These are phyloP conservation scores for Pteria penguin DNA, from an alignment of 2,888 invertebrate genomes.

Conservation along the genomic window DNA sequence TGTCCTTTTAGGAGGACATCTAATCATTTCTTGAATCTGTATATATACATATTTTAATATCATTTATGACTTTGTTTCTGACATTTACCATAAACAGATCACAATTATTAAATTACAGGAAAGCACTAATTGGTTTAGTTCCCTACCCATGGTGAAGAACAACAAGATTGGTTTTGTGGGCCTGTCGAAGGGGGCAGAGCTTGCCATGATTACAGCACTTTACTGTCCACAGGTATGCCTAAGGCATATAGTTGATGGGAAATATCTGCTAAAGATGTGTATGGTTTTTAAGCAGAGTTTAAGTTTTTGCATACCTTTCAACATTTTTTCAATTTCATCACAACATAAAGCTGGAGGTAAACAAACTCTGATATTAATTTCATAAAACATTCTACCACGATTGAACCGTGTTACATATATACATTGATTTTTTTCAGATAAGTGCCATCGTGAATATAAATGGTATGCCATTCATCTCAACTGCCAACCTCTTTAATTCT, in stretches of 20 bases:
- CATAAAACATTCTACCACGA: too few species aligned
- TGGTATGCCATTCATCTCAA: slow-evolving; percentile 50
- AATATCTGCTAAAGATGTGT: too few species aligned
- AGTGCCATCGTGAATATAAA: slow-evolving; percentile 49
- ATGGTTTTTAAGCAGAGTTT: too few species aligned
- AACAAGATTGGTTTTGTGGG: slow-evolving; percentile 59
- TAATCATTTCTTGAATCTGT: too few species aligned
- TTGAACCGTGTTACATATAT: not conserved
- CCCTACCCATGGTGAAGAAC: slow-evolving; percentile 48
- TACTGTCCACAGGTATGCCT: slow-evolving; percentile 52
- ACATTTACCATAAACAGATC: not conserved
- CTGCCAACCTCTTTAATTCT: slow-evolving; percentile 18
- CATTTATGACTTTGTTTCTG: not conserved
- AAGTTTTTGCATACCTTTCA: too few species aligned
- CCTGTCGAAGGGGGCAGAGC: slow-evolving; percentile 61
- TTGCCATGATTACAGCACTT: slow-evolving; percentile 51
- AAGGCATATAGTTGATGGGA: too few species aligned
- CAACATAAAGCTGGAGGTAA: too few species aligned
- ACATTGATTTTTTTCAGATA: not conserved
- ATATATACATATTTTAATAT: too few species aligned
- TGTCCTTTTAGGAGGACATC: too few species aligned
- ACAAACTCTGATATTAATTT: too few species aligned
- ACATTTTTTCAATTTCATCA: too few species aligned
- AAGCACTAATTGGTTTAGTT: slow-evolving; percentile 54
- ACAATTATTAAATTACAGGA: slow-evolving; percentile 44